Conservation (phyloP, 2,888 invertebrate genomes). For the Halictus quadricinctus region DNA sequence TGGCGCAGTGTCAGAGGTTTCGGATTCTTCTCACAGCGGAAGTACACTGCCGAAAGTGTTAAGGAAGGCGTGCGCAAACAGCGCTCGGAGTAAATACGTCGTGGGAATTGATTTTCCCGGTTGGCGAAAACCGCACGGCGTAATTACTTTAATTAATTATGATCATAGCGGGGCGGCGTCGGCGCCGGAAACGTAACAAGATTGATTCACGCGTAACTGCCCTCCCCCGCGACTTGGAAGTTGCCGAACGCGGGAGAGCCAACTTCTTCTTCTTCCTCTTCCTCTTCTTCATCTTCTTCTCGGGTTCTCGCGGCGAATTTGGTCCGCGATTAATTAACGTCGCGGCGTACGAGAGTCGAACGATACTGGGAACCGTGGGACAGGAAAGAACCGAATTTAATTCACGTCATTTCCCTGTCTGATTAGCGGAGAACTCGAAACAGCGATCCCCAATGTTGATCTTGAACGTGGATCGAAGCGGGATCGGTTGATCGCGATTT, state of each 20-base stretch:
- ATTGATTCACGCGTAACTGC: conserved; percentile 58
- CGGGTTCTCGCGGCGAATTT: conserved; percentile 39
- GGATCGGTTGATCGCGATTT: neutral
- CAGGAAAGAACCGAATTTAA: neutral
- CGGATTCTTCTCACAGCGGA: too few relatives aligned
- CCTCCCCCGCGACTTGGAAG: conserved; percentile 51
- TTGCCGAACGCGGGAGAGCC: conserved; percentile 41
- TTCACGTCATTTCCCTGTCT: neutral
- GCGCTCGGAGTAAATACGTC: neutral
- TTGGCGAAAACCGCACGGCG: conserved; percentile 20
- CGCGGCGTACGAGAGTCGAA: conserved; percentile 7
- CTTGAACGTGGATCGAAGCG: neutral
- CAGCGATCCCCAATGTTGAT: neutral
- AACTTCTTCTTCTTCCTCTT: conserved; percentile 36
- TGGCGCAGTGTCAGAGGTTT: too few relatives aligned
- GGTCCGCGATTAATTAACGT: conserved; percentile 61
- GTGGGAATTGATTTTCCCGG: conserved; percentile 18
- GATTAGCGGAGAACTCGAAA: neutral
- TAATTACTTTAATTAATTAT: conserved; percentile 57
- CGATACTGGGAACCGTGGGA: conserved; percentile 31
- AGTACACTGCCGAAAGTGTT: neutral
- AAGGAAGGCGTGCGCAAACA: neutral
- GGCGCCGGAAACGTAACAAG: conserved; percentile 38
- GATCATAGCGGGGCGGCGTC: conserved; percentile 27
- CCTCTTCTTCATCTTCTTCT: conserved; percentile 38